Conservation (phyloP, 2,113 vertebrate genomes). For the Enhydra lutris region DNA sequence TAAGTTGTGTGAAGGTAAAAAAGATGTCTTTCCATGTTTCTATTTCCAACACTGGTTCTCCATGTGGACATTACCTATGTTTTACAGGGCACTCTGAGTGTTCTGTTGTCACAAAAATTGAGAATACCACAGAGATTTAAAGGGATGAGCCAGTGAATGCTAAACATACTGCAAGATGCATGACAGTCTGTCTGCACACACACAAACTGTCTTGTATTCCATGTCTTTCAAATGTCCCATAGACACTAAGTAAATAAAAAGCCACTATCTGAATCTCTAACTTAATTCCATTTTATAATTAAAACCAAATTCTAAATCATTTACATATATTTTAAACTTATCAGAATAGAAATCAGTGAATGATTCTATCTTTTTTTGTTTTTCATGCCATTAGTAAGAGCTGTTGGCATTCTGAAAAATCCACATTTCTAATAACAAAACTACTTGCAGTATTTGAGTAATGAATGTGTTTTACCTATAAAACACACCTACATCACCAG, state of each 20-base stretch:
- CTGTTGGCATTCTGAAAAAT: not conserved
- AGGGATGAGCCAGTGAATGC: not conserved
- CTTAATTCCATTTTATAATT: conserved; percentile 14
- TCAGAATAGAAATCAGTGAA: not conserved
- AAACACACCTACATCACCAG: not conserved
- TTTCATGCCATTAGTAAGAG: not conserved
- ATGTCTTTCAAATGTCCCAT: not conserved
- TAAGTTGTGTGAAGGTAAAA: not conserved
- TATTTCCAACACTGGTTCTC: not conserved
- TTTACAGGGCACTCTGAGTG: not conserved
- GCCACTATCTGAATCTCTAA: not conserved
- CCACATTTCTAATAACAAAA: not conserved
- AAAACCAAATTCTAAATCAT: conserved; percentile 1
- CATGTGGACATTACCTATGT: not conserved
- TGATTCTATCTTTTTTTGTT: not conserved
- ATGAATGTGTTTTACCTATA: not conserved
- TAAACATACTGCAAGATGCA: not conserved
- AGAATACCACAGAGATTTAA: not conserved
- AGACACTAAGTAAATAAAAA: not conserved
- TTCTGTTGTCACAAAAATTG: not conserved
- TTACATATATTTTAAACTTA: not conserved
- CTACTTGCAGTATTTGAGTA: not conserved
- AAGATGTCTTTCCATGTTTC: not conserved
- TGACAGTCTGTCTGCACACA: not conserved
- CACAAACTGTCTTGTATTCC: not conserved